Evolutionary conservation across 2,113 vertebrate species (phyloP), one percentile per base, ranked within the genome.

Genomic region (Xiphorhynchus elegans): DNA sequence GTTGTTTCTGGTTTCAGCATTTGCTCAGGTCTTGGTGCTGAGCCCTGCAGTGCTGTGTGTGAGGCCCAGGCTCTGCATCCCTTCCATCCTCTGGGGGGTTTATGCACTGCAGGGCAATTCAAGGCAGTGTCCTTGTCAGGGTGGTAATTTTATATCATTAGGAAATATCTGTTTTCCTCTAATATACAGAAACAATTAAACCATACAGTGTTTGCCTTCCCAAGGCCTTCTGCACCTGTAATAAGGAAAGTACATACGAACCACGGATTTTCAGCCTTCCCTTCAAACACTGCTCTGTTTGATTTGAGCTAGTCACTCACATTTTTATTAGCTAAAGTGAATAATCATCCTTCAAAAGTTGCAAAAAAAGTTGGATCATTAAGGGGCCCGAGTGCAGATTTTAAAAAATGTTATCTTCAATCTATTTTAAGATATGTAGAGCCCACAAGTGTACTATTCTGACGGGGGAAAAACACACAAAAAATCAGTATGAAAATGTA

Each of bases 391-490:
- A 97, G 75, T 84, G 87, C 79, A 84, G 83, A 92, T 95, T 95
- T 90, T 26, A 40, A 68, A 91, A 92, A 96, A 96, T 59, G 76
- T 95, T 97, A 79, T 95, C 93, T 93, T 96, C 68, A 87, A 46
- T 97, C 96, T 98, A 97, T 98, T 98, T 97, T 97, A 95, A 95
- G 96, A 93, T 90, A 91, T 67, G 56, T 97, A 95, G 96, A 97
- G 95, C 97, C 97, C 97, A 98, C 97, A 97, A 97, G 95, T 82
- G 80, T 97, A 96, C 97, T 97, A 87, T 98, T 98, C 97, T 97
- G 97, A 97, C 72, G 79, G 66, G 84, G 95, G 60, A 79, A 94
- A 93, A 96, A 94, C 93, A 97, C 94, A 97, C 95, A 93, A 89
- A 97, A 98, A 98, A 96, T 96, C 97, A 94, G 96, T 90, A 95